phyloP scores from a whole-genome alignment of 2,113 vertebrate species.

The Neogale vison region DNA sequence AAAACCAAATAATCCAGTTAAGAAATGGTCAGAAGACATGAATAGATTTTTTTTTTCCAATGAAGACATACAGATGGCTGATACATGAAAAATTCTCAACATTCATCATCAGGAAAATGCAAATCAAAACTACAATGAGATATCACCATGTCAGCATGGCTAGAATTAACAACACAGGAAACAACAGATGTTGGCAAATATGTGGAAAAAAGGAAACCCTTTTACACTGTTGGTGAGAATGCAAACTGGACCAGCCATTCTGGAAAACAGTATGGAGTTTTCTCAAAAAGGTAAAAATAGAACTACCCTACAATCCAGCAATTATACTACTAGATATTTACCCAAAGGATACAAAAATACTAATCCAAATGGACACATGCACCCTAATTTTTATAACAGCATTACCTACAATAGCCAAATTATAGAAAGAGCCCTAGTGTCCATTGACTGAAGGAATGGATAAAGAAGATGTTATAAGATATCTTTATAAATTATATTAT shows the following conservation, averaged over 20 bases:
- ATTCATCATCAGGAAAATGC: background rate
- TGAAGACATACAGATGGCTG: background rate
- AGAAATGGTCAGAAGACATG: background rate
- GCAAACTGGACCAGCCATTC: background rate
- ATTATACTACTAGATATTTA: background rate
- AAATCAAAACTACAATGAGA: background rate
- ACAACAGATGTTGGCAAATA: background rate
- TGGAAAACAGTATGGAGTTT: background rate
- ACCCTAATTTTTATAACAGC: background rate
- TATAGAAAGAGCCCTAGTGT: background rate
- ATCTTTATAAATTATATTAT: too few species aligned
- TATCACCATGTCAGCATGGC: background rate
- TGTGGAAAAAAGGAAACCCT: background rate
- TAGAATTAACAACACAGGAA: background rate
- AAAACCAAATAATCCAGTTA: background rate
- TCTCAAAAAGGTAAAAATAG: background rate
- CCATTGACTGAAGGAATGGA: background rate
- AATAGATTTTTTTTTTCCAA: background rate
- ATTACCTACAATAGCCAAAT: background rate
- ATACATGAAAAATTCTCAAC: background rate
- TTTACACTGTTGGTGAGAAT: background rate
- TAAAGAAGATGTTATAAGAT: background rate
- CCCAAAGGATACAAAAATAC: background rate
- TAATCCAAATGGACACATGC: background rate
- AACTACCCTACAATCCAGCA: background rate